Evolutionary conservation across 1,140 invertebrate genomes (phyloP), one percentile per base, ranked within the genome.

Genomic region (Oppia nitens): DNA sequence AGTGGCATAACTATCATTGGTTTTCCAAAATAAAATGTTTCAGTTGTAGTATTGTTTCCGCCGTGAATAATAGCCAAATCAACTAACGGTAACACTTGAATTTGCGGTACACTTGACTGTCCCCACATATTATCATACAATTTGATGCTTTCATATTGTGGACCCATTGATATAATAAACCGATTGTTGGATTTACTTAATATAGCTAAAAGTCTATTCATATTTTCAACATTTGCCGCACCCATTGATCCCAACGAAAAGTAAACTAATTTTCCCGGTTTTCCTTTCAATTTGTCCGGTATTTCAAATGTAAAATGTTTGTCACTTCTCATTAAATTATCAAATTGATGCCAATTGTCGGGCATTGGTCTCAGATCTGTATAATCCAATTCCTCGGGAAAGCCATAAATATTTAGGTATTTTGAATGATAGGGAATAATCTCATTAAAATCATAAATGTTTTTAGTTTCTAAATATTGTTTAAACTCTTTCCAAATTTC

Each of bases 181-280:
- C 29, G 12, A 40, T 59, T 53, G 6, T 53, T 21, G 20, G 54
- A 26, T 4, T 24, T 53, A 17, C 11, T 23, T 21, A 59, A 32
- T 6, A 59, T 28, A 4, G 23, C 48, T 4, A 58, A 11, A 60
- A 59, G 12, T 25, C 53, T 4, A 29, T 59, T 59, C 57, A 59
- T 59, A 14, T 59, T 21, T 6, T 20, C 26, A 25, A 60, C 17
- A 64, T 66, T 21, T 63, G 26, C n/a, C 64, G 53, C 64, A 64
- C 68, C 57, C 60, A 63, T 51, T 4, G 51, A 61, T 12, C 59
- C 62, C 17, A 63, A 24, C 17, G 53, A 57, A 26, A 62, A 65
- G 24, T 52, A 59, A 14, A 63, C 58, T 2, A 63, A 21, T 47
- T 62, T 61, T 20, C 28, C 53, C 0, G 27, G 23, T 20, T 21